A percentile compares a stretch with the other conserved stretches of the same genome.
phyloP scores from a whole-genome alignment of 2,888 invertebrate genomes.

The Gasteruption jaculator region DNA sequence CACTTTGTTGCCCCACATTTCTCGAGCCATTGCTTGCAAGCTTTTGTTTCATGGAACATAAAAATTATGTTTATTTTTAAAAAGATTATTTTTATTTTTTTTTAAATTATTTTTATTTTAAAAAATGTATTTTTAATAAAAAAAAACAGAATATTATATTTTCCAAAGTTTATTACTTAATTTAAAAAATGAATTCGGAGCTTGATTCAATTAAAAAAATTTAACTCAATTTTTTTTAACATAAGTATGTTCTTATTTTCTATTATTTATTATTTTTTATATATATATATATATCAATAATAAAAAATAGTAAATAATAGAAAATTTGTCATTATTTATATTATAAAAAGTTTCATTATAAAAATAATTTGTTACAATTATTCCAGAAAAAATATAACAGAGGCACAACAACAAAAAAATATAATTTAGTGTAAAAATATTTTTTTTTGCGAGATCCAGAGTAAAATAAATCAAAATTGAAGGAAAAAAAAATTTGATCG shows the following conservation, averaged over 20 bases:
- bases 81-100: slow-evolving; percentile 3
- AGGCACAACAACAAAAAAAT: not conserved
- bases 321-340: too few relatives aligned
- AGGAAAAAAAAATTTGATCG: not conserved
- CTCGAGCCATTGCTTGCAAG: slow-evolving; percentile 68
- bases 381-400: too few relatives aligned
- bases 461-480: slow-evolving; percentile 1
- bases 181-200: too few relatives aligned
- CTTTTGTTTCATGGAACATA: slow-evolving; percentile 31
- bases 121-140: not conserved
- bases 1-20: slow-evolving; percentile 75
- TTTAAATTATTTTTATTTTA: slow-evolving; percentile 4
- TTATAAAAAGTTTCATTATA: too few relatives aligned
- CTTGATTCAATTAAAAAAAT: not conserved
- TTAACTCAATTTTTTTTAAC: too few relatives aligned
- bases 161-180: too few relatives aligned
- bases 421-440: not conserved
- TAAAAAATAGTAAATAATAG: too few relatives aligned
- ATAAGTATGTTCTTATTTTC: too few relatives aligned
- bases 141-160: too few relatives aligned
- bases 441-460: not conserved
- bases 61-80: slow-evolving; percentile 7
- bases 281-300: too few relatives aligned
- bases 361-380: too few relatives aligned
- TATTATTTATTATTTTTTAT: too few relatives aligned